These are phyloP conservation scores for Geophilus truncorum DNA, from an alignment of 2,888 invertebrate genomes.

Conservation along the genomic window DNA sequence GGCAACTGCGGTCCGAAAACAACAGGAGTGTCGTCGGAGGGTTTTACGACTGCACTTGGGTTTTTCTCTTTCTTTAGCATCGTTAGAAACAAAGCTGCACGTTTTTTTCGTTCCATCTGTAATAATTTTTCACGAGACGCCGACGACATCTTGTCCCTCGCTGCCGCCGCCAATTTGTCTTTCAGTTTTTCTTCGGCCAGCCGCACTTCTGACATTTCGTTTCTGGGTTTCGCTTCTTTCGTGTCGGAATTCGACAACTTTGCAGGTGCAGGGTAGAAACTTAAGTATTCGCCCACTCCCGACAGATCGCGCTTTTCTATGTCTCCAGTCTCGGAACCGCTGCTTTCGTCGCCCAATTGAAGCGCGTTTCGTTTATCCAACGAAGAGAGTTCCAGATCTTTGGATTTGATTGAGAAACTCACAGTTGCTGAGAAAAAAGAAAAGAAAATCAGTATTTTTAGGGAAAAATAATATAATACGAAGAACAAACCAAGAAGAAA, in stretches of 20 bases:
- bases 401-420: conserved; percentile 77
- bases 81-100: conserved; percentile 74
- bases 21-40: neutral
- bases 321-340: neutral
- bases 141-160: conserved; percentile 48
- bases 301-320: neutral
- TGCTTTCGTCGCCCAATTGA: conserved; percentile 60
- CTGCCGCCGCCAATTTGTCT: conserved; percentile 46
- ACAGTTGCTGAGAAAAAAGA: conserved; percentile 59
- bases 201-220: neutral
- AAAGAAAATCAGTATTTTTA: too few relatives aligned
- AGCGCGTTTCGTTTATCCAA: conserved; percentile 61
- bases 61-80: conserved; percentile 48
- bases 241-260: neutral
- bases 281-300: neutral
- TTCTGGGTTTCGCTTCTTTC: neutral
- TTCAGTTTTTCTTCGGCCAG: conserved; percentile 48
- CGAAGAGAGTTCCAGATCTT: conserved; percentile 62
- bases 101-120: conserved; percentile 63
- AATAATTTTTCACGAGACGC: conserved; percentile 47
- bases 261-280: neutral
- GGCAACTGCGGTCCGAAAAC: conserved; percentile 35
- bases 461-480: too few relatives aligned
- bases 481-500: too few relatives aligned
- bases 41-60: neutral